Evolutionary conservation across 1,140 invertebrate species (phyloP), one percentile per base, ranked within the genome.

Genomic region (Lordiphosa clarofinis): DNA sequence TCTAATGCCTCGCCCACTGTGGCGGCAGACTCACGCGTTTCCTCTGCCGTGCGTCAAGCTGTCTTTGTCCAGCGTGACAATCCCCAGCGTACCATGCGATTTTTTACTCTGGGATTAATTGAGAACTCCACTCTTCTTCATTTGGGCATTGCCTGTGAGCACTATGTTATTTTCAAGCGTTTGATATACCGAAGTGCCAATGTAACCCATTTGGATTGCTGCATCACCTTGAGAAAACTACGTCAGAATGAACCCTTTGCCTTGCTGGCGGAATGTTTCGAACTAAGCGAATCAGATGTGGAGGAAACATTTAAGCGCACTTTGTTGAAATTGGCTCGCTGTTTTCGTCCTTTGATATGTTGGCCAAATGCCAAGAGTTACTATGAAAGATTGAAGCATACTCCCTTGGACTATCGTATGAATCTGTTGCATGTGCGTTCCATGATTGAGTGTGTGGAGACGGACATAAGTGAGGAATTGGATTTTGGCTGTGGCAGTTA

Each of bases 391-490:
- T 60, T 87, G 10, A 88, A 88, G 39, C 71, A 88, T 33, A 62
- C 86, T 13, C 86, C 87, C 1, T 49, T 88, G 44, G 68, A 79
- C 3, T 88, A 76, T 31, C 58, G 87, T 1, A 58, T 64, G 1
- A 76, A 71, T 55, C 52, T 88, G 7, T 42, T 88, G 35, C 82
- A 88, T 42, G 73, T 88, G 0, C 84, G 86, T 31, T 88, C 87
- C 9, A 36, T 88, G 28, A 88, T 88, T 37, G 87, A 88, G 38
- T 88, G 84, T 38, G 87, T 88, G 1, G 87, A 88, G 48, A 88
- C 87, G 42, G 84, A 88, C 28, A 59, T 87, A 28, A 35, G 57
- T 7, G 61, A 59, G 9, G 52, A 53, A 24, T 36, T 81, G 0
- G 55, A 71, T 24, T 62, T 84, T 24, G 69, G 73, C 33, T 87